Conservation (phyloP, 2,113 vertebrate genomes). For the Protobothrops flavoviridis region DNA sequence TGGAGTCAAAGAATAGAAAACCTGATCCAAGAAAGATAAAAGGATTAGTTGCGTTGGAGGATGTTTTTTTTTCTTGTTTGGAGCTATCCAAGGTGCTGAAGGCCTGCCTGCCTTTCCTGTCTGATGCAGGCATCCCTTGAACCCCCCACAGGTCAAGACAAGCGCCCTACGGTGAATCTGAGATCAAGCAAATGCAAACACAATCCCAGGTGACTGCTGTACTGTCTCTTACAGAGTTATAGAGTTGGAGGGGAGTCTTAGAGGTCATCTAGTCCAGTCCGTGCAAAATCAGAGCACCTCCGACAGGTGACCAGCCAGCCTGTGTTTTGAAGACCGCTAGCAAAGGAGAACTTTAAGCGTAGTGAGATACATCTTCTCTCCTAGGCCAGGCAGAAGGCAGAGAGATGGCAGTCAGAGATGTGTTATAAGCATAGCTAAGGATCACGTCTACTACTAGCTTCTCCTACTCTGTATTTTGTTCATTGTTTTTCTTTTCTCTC, state of each 20-base stretch:
- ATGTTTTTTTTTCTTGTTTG: background rate
- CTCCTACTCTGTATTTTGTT: background rate
- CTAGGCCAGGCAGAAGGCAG: background rate
- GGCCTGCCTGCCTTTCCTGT: background rate
- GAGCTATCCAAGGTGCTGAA: conserved; percentile 12
- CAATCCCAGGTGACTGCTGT: background rate
- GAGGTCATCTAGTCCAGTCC: background rate
- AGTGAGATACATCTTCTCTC: background rate
- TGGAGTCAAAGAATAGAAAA: background rate
- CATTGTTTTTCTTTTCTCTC: background rate
- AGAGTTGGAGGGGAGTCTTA: background rate
- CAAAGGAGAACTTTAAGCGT: background rate
- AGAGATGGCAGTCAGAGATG: background rate
- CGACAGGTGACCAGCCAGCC: background rate
- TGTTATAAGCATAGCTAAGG: background rate
- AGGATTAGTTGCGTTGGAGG: too few species aligned
- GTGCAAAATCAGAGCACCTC: background rate
- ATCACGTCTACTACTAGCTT: background rate
- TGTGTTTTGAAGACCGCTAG: background rate
- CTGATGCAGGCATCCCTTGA: background rate
- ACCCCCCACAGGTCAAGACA: background rate
- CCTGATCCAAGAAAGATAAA: background rate
- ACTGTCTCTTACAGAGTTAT: background rate
- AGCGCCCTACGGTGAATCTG: background rate
- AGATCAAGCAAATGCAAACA: background rate